Base-by-base conservation (phyloP, 1,140 invertebrate species). In the Monochamus saltuarius region DNA sequence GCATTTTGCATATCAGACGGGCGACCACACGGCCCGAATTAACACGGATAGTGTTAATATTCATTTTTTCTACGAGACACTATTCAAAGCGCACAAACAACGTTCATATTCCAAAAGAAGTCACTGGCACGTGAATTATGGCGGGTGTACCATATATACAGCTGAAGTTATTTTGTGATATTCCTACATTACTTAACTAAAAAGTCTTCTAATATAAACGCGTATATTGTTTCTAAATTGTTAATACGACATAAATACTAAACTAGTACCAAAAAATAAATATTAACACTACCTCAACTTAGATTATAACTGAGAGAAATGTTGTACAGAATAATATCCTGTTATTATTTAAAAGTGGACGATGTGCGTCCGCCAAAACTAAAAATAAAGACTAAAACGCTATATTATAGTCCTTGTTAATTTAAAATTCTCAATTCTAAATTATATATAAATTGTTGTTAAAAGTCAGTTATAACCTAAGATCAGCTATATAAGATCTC, bases 1-100 rank as follows among this genome's bases (percentile, higher is more conserved):
- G 58, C 58, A 54, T 54, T 60, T 42, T 53, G 58, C 58, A 60
- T 60, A 60, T 60, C 58, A 42, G 54, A 45, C 1, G 13, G 39
- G 22, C 13, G 49, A 17, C 9, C 9, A 54, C 9, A 1, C n/a
- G 11, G 52, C 36, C n/a, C 35, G 14, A 54, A 14, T 34, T 34
- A n/a, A 22, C 13, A 13, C 19, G n/a, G 35, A n/a, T 8, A 34
- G 11, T 50, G 47, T 11, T 37, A 50, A 50, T 35, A 50, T 50
- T 50, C 13, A 19, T 13, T 47, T 22, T n/a, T 14, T 0, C 9
- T 35, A 7, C 9, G 14, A 17, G 7, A 34, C n/a, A 50, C 47
- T 29, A n/a, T n/a, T 29, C 22, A 29, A n/a, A 29, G 22, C 22
- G 22, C 22, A 29, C 22, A 29, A 29, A 29, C 22, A 29, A 29